phyloP scores from a whole-genome alignment of 2,797 vertebrate genomes.

The Mormyrops boulengeri region DNA sequence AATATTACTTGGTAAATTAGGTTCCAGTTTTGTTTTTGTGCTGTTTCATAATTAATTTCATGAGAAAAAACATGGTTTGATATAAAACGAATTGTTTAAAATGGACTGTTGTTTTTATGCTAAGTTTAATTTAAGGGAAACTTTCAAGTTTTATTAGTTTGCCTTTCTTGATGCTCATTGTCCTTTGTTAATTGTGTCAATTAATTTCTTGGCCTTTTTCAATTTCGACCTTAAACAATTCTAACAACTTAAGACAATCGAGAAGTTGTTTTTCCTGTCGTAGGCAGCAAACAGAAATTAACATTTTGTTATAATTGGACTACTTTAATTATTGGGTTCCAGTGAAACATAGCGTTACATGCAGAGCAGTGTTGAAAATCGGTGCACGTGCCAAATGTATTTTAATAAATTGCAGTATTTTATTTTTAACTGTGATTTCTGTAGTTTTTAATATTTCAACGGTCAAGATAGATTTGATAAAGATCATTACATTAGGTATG shows the following conservation, averaged over 20 bases:
- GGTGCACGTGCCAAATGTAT: not conserved
- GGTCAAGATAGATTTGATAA: not conserved
- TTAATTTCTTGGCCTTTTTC: not conserved
- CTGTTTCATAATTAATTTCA: not conserved
- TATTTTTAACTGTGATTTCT: not conserved
- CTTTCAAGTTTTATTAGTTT: not conserved
- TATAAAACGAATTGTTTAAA: constrained; percentile 4
- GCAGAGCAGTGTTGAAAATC: not conserved
- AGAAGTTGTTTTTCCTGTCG: not conserved
- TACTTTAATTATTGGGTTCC: not conserved
- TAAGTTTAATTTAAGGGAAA: constrained; percentile 3
- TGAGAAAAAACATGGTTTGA: not conserved
- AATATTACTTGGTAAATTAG: not conserved
- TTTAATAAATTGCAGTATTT: not conserved
- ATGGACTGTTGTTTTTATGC: not conserved
- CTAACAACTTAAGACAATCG: not conserved
- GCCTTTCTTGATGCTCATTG: not conserved
- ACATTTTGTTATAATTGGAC: not conserved
- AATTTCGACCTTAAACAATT: not conserved
- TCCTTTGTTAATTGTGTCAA: not conserved
- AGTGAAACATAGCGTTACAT: not conserved
- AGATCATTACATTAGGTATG: not conserved
- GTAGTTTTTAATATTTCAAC: not conserved
- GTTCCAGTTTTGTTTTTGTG: not conserved
- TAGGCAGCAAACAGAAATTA: not conserved